Conservation (phyloP, 2,113 vertebrate genomes). For the Poecilia latipinna region DNA sequence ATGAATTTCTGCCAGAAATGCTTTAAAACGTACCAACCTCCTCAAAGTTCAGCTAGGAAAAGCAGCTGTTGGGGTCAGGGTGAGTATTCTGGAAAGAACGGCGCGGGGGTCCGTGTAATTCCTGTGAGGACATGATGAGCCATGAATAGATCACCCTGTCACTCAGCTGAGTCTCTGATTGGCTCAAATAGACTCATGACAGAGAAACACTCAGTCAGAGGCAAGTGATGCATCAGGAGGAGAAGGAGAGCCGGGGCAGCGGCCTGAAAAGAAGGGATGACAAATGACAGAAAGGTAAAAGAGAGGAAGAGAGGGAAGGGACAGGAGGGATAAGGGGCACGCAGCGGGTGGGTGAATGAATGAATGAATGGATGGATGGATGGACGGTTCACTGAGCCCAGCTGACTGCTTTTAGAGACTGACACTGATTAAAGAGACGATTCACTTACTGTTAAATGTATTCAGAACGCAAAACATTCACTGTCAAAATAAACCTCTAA, state of each 20-base stretch:
- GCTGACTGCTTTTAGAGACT: constrained; percentile 14
- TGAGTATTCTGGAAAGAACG: neutral
- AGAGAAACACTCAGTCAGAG: constrained; percentile 23
- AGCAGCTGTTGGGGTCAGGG: too few species aligned
- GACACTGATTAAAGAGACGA: constrained; percentile 18
- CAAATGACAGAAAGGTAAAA: constrained; percentile 51
- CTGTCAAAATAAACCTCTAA: too few species aligned
- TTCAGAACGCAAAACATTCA: too few species aligned
- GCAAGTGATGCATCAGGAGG: constrained; percentile 52
- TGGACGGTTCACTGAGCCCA: constrained; percentile 29
- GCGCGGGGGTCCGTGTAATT: neutral
- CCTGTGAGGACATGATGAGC: constrained; percentile 30
- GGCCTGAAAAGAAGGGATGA: constrained; percentile 35
- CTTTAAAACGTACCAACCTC: too few species aligned
- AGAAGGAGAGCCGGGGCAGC: constrained; percentile 11
- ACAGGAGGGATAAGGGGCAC: constrained; percentile 19
- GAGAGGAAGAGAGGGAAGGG: constrained; percentile 7
- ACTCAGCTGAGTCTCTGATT: constrained; percentile 51
- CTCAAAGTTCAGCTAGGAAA: neutral
- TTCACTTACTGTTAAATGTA: neutral
- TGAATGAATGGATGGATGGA: constrained; percentile 19
- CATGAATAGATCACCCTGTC: constrained; percentile 54
- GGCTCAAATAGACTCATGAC: constrained; percentile 40
- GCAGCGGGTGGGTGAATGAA: constrained; percentile 34
- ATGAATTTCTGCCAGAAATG: too few species aligned